Conservation (phyloP, 2,113 vertebrate genomes). For the Python bivittatus region DNA sequence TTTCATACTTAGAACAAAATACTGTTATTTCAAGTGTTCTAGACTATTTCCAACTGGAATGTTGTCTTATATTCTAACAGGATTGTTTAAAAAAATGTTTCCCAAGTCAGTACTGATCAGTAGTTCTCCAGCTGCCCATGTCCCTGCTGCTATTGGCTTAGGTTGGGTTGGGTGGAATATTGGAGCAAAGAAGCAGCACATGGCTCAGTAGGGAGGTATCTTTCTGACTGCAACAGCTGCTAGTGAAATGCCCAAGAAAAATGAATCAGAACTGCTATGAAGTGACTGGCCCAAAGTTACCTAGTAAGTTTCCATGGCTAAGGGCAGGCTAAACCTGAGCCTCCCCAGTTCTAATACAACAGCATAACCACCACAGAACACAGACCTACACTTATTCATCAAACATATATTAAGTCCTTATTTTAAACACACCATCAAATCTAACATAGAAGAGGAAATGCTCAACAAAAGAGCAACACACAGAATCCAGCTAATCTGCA, state of each 20-base stretch:
- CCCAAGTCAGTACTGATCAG: not conserved
- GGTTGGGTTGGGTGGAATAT: not conserved
- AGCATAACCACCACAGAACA: not conserved
- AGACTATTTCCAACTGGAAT: not conserved
- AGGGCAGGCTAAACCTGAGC: not conserved
- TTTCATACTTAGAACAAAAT: not conserved
- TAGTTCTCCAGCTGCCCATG: not conserved
- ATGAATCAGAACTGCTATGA: not conserved
- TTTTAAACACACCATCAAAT: not conserved
- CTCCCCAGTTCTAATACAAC: not conserved
- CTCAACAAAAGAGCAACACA: not conserved
- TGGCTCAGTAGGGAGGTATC: not conserved
- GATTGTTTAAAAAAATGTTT: not conserved
- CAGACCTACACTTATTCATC: not conserved
- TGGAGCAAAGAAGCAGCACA: not conserved
- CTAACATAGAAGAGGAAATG: not conserved
- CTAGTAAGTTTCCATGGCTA: not conserved
- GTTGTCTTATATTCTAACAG: not conserved
- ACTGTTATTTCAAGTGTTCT: not conserved
- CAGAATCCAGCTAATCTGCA: not conserved
- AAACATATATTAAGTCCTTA: not conserved
- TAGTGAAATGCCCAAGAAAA: not conserved
- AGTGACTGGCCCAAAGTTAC: not conserved
- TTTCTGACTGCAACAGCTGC: not conserved
- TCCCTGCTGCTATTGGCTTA: not conserved